Evolutionary conservation across 1,140 invertebrate species (phyloP).

Genomic region (Drosophila ambigua): DNA sequence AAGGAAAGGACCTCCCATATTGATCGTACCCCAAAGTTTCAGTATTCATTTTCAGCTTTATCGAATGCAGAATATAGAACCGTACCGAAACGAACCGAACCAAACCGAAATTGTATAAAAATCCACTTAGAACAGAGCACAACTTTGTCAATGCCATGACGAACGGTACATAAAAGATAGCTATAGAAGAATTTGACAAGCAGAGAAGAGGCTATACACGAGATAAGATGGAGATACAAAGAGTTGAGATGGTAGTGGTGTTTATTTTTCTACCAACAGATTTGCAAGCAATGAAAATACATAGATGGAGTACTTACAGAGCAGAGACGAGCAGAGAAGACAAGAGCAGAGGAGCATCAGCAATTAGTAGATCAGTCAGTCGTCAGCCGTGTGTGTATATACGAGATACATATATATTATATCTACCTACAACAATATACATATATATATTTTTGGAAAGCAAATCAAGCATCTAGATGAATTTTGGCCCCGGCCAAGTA

Average conservation of each 20-base stretch:
- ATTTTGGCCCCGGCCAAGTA: conserved; percentile 36
- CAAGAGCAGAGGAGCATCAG: no score
- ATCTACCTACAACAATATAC: conserved; percentile 42
- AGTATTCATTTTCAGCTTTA: conserved; percentile 35
- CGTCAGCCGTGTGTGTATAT: conserved; percentile 50
- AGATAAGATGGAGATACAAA: conserved; percentile 3
- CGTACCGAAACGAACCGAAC: conserved; percentile 1
- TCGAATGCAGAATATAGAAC: conserved; percentile 38
- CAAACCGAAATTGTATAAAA: conserved; percentile 31
- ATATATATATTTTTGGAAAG: conserved; percentile 73
- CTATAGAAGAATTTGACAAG: conserved; percentile 23
- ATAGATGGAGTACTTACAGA: conserved; percentile 36
- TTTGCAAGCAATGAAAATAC: conserved; percentile 51
- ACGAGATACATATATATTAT: conserved; percentile 54
- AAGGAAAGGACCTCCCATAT: conserved; percentile 1
- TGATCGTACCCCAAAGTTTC: conserved; percentile 14
- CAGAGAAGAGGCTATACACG: conserved; percentile 24
- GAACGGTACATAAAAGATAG: conserved; percentile 29
- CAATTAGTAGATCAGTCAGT: conserved; percentile 23
- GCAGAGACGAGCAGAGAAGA: no score
- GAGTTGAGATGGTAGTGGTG: conserved; percentile 19
- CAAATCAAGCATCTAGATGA: conserved; percentile 33
- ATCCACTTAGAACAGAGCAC: conserved; percentile 40
- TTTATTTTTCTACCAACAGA: conserved; percentile 76
- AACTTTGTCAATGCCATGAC: conserved; percentile 24